Percentiles rank a stretch among this genome's conserved stretches.
phyloP scores from a whole-genome alignment of 1,140 invertebrate species.

The Atopsyche davidsoni region DNA sequence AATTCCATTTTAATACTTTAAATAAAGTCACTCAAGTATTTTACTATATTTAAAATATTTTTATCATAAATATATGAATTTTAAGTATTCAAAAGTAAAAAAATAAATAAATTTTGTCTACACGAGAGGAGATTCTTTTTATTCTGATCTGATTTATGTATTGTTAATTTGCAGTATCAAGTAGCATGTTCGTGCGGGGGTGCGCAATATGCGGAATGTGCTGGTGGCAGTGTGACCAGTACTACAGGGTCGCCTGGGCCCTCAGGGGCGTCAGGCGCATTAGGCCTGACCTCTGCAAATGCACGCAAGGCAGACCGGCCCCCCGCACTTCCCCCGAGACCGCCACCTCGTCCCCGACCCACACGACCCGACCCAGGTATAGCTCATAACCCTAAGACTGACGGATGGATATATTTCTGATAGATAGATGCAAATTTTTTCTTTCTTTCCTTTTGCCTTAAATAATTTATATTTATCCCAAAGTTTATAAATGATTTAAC shows the following conservation, averaged over 20 bases:
- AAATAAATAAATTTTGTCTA: neutral
- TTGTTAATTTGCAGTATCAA: conserved; percentile 39
- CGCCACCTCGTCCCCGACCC: conserved; percentile 28
- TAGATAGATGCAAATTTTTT: too few relatives aligned
- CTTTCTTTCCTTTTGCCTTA: too few relatives aligned
- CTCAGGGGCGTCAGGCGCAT: conserved; percentile 22
- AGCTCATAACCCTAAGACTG: conserved; percentile 4
- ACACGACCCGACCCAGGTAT: neutral
- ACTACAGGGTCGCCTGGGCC: conserved; percentile 39
- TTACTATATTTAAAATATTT: neutral
- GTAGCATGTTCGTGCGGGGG: conserved; percentile 43
- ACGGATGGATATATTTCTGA: too few relatives aligned
- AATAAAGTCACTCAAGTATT: too few relatives aligned
- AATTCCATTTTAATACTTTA: too few relatives aligned
- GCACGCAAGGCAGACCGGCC: conserved; percentile 42
- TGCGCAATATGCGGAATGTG: conserved; percentile 38
- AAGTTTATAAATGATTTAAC: too few relatives aligned
- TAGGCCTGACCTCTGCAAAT: conserved; percentile 17
- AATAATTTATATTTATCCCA: too few relatives aligned
- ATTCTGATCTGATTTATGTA: neutral
- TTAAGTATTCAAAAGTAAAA: neutral
- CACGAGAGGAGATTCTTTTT: neutral
- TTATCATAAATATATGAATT: neutral
- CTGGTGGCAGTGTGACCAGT: neutral
- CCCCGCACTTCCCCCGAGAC: conserved; percentile 41